phyloP scores from a whole-genome alignment of 2,113 vertebrate genomes.

The Ceyx cyanopectus region DNA sequence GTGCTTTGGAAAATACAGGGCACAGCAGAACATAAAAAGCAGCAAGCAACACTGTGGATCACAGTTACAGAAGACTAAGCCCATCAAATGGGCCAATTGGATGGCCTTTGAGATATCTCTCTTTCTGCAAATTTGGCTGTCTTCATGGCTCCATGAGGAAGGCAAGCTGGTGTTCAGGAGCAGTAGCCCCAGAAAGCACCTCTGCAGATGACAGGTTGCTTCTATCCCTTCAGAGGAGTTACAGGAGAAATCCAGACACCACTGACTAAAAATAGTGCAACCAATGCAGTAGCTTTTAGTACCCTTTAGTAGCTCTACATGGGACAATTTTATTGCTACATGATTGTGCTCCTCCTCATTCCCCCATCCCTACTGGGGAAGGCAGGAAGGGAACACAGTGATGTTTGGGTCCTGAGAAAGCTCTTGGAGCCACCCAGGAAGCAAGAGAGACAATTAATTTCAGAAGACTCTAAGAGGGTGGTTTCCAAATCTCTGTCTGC shows the following conservation, averaged over 20 bases:
- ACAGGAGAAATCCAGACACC: background rate
- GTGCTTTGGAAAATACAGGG: background rate
- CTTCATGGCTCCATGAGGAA: background rate
- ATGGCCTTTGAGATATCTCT: background rate
- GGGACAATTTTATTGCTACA: background rate
- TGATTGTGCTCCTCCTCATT: background rate
- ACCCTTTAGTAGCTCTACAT: background rate
- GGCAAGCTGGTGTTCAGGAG: background rate
- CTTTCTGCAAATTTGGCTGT: background rate
- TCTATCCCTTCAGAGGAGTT: background rate
- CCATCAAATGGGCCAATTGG: background rate
- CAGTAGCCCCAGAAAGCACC: background rate
- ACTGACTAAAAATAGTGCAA: background rate
- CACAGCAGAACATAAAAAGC: background rate
- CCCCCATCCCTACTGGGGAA: background rate
- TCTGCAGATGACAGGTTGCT: background rate
- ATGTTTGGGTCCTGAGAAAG: background rate
- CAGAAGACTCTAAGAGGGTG: background rate
- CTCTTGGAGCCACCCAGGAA: background rate
- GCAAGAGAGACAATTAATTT: background rate
- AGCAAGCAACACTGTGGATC: background rate
- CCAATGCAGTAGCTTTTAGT: background rate
- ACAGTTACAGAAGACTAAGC: background rate
- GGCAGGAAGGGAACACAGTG: background rate
- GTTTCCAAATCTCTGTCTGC: background rate